A percentile compares a stretch with the other conserved stretches of the same genome.
phyloP scores from a whole-genome alignment of 2,113 vertebrate genomes.

The Carassius gibelio region DNA sequence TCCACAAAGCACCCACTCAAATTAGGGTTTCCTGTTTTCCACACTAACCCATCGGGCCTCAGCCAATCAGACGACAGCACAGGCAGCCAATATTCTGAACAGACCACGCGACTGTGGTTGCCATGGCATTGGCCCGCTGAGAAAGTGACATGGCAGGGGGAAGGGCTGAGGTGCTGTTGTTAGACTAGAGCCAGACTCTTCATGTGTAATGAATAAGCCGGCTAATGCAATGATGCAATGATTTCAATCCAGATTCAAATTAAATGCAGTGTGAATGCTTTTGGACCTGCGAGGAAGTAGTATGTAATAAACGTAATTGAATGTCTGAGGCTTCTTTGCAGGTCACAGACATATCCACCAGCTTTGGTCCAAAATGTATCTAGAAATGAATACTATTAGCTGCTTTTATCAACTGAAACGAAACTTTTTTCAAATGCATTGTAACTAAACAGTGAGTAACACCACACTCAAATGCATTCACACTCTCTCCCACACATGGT shows the following conservation, averaged over 20 bases:
- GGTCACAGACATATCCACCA: neutral
- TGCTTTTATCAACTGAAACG: neutral
- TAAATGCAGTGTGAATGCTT: slow-evolving; percentile 2
- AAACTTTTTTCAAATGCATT: slow-evolving; percentile 13
- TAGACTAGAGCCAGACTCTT: slow-evolving; percentile 22
- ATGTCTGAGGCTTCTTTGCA: neutral
- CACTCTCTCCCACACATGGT: neutral
- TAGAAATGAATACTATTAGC: neutral
- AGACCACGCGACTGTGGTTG: slow-evolving; percentile 66
- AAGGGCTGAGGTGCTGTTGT: slow-evolving; percentile 29
- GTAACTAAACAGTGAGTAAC: neutral
- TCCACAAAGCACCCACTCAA: slow-evolving; percentile 76
- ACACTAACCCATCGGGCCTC: slow-evolving; percentile 63
- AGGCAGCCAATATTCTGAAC: slow-evolving; percentile 68
- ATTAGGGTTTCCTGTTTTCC: slow-evolving; percentile 80
- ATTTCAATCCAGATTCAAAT: neutral
- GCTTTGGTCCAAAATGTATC: neutral
- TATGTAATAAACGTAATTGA: neutral
- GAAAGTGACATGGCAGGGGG: slow-evolving; percentile 33
- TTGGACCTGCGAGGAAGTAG: neutral
- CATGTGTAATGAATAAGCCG: neutral
- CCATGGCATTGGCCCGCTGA: slow-evolving; percentile 67
- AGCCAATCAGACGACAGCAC: slow-evolving; percentile 71
- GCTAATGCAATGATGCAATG: neutral
- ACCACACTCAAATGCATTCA: slow-evolving; percentile 20